Evolutionary conservation across 2,888 invertebrate species (phyloP), one percentile per base, ranked within the genome.

Genomic region (Abrostola tripartita): DNA sequence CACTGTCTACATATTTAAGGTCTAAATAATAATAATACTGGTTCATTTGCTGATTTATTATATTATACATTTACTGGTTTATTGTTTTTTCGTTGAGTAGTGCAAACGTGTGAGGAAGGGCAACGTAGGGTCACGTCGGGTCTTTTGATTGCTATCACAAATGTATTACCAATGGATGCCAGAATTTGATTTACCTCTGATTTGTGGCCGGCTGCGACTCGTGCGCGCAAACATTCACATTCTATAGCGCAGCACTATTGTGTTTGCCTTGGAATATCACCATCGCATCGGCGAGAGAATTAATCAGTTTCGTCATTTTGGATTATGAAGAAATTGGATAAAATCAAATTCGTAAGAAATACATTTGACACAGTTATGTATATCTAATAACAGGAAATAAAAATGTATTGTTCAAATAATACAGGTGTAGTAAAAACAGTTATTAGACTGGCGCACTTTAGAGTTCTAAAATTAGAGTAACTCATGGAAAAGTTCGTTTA

Each of bases 91-190:
- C 24, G 5, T 36, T 5, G 11, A 50, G 35, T 50, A 10, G 47
- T 57, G 47, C 8, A 61, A 54, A 12, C 54, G 35, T 58, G 55
- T 58, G 24, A 24, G 24, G 24, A 71, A 57, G 49, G 52, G 55
- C 12, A 53, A 49, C 49, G 49, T 62, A 65, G 44, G 59, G 56
- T 66, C 51, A 57, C 64, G 63, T 68, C 11, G 56, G 67, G 49
- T 36, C 71, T 83, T 83, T 77, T 82, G 82, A 86, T 84, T 84
- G 81, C 78, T 76, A 81, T 85, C 81, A 78, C 82, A 84, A 83
- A 83, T 80, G 81, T 80, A 79, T 82, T 81, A 68, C 70, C 75
- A 79, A 79, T 81, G 74, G 74, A 63, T 64, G 76, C 59, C 63
- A 74, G 74, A 82, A 85, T 81, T 75, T 78, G 84, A 83, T 84